Evolutionary conservation across 2,888 invertebrate genomes (phyloP), one percentile per base, ranked within the genome.

Genomic region (Notocelia uddmanniana): DNA sequence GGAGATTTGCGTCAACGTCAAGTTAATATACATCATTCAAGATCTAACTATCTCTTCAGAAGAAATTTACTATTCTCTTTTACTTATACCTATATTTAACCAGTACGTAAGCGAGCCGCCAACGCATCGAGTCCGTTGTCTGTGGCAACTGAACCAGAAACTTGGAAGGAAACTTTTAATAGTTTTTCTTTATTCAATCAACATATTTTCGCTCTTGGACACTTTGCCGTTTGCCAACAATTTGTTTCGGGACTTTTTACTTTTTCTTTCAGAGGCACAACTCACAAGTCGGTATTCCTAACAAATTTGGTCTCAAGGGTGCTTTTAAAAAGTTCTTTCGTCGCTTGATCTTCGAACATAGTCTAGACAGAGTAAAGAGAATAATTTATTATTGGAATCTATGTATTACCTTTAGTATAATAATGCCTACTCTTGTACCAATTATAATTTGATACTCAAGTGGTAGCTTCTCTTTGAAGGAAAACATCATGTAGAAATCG

Each of bases 111-210:
- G 64, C 34, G 13, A 69, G 50, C 74, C 74, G 78, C 83, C 80
- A 78, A 88, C 86, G 85, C 86, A 87, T 81, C 84, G 83, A 85
- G 79, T 82, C 76, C 82, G 83, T 85, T 85, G 87, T 87, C 85
- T 84, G 83, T 82, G 77, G 80, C 83, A 85, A 88, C 83, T 85
- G 85, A 89, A 87, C 86, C 85, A 85, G 88, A 88, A 89, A 87
- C 85, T 86, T 84, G 73, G 83, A 80, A 85, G 81, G 79, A 81
- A 92, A 93, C 87, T 93, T 93, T 92, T 92, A 93, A 92, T 91
- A 91, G 92, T 91, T 92, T 92, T 93, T 89, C 91, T 90, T 92
- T 91, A 92, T 93, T 92, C 92, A 92, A 93, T 93, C 92, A 93
- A 92, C 92, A 92, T 92, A 92, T 92, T 91, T 92, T 91, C 85